Evolutionary conservation across 2,888 invertebrate species (phyloP).

Genomic region (Thymelicus sylvestris): DNA sequence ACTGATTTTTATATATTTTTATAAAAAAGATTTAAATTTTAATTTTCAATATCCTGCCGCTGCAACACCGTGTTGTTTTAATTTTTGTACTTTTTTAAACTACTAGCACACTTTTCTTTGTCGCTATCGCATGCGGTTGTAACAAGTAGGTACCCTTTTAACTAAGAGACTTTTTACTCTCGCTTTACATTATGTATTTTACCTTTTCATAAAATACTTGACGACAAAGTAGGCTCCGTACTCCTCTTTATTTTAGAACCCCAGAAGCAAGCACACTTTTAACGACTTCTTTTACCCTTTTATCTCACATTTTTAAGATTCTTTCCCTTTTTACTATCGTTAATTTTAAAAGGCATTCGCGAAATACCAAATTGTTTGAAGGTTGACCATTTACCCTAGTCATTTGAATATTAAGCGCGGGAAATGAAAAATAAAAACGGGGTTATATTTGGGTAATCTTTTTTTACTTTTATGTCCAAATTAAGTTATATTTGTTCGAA

Average conservation of each 20-base stretch:
- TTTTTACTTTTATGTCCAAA: constrained; percentile 17
- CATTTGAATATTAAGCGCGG: constrained; percentile 23
- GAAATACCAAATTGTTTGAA: constrained; percentile 38
- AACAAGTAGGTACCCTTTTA: not conserved
- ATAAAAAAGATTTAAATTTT: not conserved
- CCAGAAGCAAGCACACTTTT: constrained; percentile 33
- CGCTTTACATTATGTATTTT: not conserved
- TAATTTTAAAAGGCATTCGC: constrained; percentile 40
- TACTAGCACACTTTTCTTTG: not conserved
- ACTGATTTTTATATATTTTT: no score
- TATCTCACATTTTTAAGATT: constrained; percentile 37
- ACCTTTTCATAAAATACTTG: constrained; percentile 20
- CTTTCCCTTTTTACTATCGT: constrained; percentile 38
- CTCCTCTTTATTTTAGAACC: constrained; percentile 20
- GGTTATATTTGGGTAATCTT: constrained; percentile 7
- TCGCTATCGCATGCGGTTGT: not conserved
- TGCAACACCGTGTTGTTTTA: not conserved
- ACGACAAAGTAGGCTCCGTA: constrained; percentile 23
- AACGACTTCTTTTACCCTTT: constrained; percentile 34
- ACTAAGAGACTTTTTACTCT: constrained; percentile 6
- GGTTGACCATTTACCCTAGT: constrained; percentile 38
- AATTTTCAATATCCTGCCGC: not conserved
- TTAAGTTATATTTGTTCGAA: constrained; percentile 12
- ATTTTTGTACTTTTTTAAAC: not conserved
- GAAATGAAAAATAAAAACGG: constrained; percentile 33